Percentiles rank a stretch among this genome's conserved stretches.
Conservation (phyloP, 2,888 invertebrate species). For the Capitulum mitella region DNA sequence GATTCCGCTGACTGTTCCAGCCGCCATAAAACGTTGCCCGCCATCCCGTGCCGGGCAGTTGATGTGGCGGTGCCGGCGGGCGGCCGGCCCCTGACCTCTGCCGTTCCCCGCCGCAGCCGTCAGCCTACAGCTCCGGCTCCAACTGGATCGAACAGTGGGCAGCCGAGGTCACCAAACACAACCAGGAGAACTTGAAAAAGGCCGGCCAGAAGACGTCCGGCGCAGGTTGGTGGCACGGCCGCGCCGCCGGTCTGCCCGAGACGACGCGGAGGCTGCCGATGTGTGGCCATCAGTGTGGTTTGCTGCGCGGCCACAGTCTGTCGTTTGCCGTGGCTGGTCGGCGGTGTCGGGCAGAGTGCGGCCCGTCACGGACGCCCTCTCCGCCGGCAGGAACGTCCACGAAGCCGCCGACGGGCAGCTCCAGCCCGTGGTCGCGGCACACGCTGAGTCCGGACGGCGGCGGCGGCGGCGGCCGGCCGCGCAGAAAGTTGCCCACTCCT, state of each 20-base stretch:
- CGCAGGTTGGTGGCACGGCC: not conserved
- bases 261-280: too few species aligned
- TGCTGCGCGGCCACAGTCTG: too few species aligned
- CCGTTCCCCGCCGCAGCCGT: conserved; percentile 29
- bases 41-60: too few species aligned
- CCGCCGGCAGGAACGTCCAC: conserved; percentile 9
- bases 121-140: conserved; percentile 25
- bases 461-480: conserved; percentile 33
- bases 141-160: conserved; percentile 51
- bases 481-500: conserved; percentile 37
- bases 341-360: too few species aligned
- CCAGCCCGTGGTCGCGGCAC: conserved; percentile 27
- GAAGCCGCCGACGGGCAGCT: conserved; percentile 26
- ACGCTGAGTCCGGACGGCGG: conserved; percentile 31
- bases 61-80: too few species aligned
- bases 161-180: conserved; percentile 45
- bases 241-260: too few species aligned
- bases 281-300: too few species aligned
- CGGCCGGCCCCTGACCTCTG: too few species aligned
- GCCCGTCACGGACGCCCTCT: too few species aligned
- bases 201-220: conserved; percentile 26
- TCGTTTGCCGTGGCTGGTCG: too few species aligned
- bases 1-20: too few species aligned
- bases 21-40: too few species aligned
- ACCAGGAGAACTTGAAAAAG: conserved; percentile 24